Evolutionary conservation across 2,113 vertebrate genomes (phyloP).

Genomic region (Ctenomys sociabilis): DNA sequence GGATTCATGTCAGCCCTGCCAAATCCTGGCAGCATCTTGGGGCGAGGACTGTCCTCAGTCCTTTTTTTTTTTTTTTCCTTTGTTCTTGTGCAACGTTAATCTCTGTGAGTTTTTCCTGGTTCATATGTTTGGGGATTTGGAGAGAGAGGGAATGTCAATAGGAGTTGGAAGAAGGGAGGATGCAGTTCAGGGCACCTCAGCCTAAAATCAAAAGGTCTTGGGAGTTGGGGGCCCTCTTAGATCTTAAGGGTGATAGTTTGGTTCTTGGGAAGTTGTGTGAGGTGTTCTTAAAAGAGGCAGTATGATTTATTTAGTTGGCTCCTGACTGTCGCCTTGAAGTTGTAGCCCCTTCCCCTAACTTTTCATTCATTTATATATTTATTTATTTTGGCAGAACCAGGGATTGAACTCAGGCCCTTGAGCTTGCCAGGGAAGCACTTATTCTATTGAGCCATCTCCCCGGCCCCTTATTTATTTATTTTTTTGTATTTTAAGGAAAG

Average conservation of each 20-base stretch:
- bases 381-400: too few relatives aligned
- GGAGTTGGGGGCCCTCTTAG: background rate
- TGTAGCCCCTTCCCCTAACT: constrained; percentile 37
- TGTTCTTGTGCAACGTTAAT: constrained; percentile 82
- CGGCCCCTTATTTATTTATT: too few relatives aligned
- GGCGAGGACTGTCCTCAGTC: background rate
- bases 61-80: constrained; percentile 52
- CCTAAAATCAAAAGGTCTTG: constrained; percentile 3
- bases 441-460: too few relatives aligned
- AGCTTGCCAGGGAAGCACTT: too few relatives aligned
- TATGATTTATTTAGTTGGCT: constrained; percentile 18
- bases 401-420: too few relatives aligned
- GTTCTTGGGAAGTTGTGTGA: background rate
- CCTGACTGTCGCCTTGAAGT: constrained; percentile 20
- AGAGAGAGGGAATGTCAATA: constrained; percentile 73
- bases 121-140: constrained; percentile 78
- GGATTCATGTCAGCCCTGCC: background rate
- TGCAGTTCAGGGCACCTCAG: constrained; percentile 9
- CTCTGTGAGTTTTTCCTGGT: constrained; percentile 82
- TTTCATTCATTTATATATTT: too few relatives aligned
- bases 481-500: too few relatives aligned
- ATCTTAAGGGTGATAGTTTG: constrained; percentile 52
- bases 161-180: constrained; percentile 52
- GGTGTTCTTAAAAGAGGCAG: constrained; percentile 39
- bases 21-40: constrained; percentile 66